A percentile compares a stretch with the other conserved stretches of the same genome.
These are phyloP conservation scores for Dipodomys merriami DNA, from an alignment of 2,113 vertebrate species.

Conservation along the genomic window DNA sequence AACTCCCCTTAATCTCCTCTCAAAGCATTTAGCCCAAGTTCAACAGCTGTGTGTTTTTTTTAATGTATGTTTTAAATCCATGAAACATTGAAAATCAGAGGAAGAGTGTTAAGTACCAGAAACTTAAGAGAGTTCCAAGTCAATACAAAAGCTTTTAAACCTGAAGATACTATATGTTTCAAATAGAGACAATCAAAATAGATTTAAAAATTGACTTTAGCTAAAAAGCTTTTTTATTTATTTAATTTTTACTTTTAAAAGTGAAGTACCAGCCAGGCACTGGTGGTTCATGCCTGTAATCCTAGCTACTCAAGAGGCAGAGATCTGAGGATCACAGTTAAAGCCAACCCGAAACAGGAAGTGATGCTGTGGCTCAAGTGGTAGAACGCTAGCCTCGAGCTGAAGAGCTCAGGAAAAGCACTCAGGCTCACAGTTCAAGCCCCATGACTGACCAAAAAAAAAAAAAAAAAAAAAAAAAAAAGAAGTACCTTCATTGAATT, in stretches of 20 bases:
- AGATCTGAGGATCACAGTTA: no score
- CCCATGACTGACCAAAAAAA: not conserved
- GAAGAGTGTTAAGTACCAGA: not conserved
- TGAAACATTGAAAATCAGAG: slow-evolving; percentile 16
- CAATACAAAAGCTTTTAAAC: slow-evolving; percentile 3
- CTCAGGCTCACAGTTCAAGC: no score
- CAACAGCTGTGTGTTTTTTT: slow-evolving; percentile 22
- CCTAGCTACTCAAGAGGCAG: no score
- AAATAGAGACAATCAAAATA: slow-evolving; percentile 29
- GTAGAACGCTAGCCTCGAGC: no score
- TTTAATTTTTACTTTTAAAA: not conserved
- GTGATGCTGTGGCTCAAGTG: no score
- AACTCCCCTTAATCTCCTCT: not conserved
- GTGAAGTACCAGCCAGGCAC: no score
- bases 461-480: not conserved
- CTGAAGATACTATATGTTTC: slow-evolving; percentile 6
- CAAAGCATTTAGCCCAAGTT: slow-evolving; percentile 56
- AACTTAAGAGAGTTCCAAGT: not conserved
- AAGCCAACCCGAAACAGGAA: no score
- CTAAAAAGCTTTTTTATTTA: not conserved
- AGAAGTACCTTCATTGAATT: slow-evolving; percentile 31
- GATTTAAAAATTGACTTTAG: not conserved
- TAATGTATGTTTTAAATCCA: slow-evolving; percentile 11
- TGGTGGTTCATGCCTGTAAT: no score
- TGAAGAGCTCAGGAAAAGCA: no score